phyloP scores from a whole-genome alignment of 2,888 invertebrate genomes.

The Parnassius glacialis region DNA sequence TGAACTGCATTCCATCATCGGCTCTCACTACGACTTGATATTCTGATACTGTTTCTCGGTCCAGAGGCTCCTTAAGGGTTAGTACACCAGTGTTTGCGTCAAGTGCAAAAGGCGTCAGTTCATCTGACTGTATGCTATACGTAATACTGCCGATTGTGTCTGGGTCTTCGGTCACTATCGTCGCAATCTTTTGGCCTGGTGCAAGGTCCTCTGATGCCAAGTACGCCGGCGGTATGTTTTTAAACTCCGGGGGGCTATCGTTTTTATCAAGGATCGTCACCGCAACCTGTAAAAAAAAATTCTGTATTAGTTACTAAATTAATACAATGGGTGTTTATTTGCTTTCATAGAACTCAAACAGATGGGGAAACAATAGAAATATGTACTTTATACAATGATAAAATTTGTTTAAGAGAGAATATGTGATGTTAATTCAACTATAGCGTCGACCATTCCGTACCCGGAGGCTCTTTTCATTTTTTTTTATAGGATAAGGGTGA shows the following conservation, averaged over 20 bases:
- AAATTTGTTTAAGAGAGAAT: too few species aligned
- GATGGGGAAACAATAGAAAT: too few species aligned
- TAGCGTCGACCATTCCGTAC: too few species aligned
- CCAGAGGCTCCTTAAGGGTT: constrained; percentile 88
- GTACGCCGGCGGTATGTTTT: constrained; percentile 86
- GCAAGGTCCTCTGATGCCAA: constrained; percentile 92
- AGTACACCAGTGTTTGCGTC: constrained; percentile 87
- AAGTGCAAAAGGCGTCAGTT: constrained; percentile 85
- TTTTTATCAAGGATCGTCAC: constrained; percentile 94
- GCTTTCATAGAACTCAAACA: too few species aligned
- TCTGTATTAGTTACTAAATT: neutral
- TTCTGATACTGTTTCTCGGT: constrained; percentile 89
- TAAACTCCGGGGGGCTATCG: constrained; percentile 96
- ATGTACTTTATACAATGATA: too few species aligned
- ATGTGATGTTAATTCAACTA: too few species aligned
- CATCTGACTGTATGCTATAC: constrained; percentile 86
- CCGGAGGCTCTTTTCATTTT: too few species aligned
- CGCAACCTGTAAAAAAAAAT: constrained; percentile 85
- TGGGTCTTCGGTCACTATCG: constrained; percentile 90
- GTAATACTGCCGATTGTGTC: constrained; percentile 90
- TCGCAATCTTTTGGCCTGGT: constrained; percentile 88
- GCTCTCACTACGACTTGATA: constrained; percentile 91
- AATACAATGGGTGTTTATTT: neutral
- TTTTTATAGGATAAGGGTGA: too few species aligned
- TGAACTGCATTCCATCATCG: constrained; percentile 93